phyloP scores from a whole-genome alignment of 2,797 vertebrate species.

The Phalloptychus januarius region DNA sequence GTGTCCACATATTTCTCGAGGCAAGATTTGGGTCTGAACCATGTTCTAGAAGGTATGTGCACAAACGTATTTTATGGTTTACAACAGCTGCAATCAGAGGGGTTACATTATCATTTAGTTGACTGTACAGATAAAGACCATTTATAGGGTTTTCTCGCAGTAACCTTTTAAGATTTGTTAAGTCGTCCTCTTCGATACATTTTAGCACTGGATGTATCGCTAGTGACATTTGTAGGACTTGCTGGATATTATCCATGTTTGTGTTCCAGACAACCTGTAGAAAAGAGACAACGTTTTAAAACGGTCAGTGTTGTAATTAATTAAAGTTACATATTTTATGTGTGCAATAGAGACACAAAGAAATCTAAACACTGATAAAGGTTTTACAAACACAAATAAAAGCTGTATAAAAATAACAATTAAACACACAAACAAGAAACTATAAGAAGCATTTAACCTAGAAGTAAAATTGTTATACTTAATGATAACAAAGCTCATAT shows the following conservation, averaged over 20 bases:
- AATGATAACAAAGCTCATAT: neutral
- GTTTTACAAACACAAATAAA: neutral
- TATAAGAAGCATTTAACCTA: neutral
- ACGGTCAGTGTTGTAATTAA: neutral
- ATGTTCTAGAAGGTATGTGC: neutral
- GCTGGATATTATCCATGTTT: neutral
- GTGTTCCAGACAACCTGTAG: slow-evolving; percentile 25
- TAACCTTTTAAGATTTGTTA: neutral
- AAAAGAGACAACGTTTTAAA: neutral
- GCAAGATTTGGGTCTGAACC: slow-evolving; percentile 25
- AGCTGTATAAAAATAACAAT: neutral
- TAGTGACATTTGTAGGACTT: fast-evolving
- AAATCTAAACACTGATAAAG: neutral
- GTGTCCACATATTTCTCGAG: fast-evolving
- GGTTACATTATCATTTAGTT: slow-evolving; percentile 33
- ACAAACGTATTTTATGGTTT: neutral
- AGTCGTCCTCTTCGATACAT: slow-evolving; percentile 16
- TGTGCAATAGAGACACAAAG: neutral
- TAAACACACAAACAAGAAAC: neutral
- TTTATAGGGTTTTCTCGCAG: slow-evolving; percentile 27
- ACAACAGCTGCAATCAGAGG: slow-evolving; percentile 48
- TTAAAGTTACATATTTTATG: neutral
- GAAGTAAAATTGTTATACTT: neutral
- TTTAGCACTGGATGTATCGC: slow-evolving; percentile 51
- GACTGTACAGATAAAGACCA: slow-evolving; percentile 29